Evolutionary conservation across 2,888 invertebrate species (phyloP).

Genomic region (Chymomyza procnemis): DNA sequence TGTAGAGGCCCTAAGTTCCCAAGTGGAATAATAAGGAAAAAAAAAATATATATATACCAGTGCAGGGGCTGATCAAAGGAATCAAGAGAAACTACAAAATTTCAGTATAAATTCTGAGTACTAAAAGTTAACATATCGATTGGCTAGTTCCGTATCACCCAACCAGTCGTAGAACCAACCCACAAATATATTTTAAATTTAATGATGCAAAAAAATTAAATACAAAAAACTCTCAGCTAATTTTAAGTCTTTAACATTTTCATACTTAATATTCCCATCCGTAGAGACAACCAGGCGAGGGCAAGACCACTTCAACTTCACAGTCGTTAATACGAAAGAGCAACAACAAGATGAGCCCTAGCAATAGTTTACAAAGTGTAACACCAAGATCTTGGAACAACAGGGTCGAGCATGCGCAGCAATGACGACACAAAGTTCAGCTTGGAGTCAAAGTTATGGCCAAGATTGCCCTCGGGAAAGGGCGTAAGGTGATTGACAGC

Average conservation of each 20-base stretch:
- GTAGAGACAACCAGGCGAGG: neutral
- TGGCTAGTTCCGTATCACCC: no score
- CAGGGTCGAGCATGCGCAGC: conserved; percentile 5
- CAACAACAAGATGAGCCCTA: neutral
- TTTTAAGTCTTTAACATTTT: neutral
- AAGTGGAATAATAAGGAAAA: no score
- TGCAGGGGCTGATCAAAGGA: no score
- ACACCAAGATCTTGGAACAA: conserved; percentile 25
- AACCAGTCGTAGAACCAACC: no score
- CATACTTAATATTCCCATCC: neutral
- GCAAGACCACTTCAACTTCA: neutral
- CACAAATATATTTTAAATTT: no score
- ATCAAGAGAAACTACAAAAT: no score
- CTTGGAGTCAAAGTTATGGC: neutral
- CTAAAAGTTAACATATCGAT: no score
- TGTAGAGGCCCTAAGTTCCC: no score
- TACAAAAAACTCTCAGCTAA: neutral
- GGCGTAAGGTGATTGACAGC: conserved; percentile 49
- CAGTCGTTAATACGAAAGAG: neutral
- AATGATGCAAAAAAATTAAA: neutral
- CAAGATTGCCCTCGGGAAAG: conserved; percentile 34
- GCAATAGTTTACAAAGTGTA: neutral
- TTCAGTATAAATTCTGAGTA: no score
- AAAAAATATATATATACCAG: no score
- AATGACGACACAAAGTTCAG: neutral